Percentiles rank a stretch among this genome's conserved stretches.
Conservation (phyloP, 2,113 vertebrate species). For the Microcebus griseorufus region DNA sequence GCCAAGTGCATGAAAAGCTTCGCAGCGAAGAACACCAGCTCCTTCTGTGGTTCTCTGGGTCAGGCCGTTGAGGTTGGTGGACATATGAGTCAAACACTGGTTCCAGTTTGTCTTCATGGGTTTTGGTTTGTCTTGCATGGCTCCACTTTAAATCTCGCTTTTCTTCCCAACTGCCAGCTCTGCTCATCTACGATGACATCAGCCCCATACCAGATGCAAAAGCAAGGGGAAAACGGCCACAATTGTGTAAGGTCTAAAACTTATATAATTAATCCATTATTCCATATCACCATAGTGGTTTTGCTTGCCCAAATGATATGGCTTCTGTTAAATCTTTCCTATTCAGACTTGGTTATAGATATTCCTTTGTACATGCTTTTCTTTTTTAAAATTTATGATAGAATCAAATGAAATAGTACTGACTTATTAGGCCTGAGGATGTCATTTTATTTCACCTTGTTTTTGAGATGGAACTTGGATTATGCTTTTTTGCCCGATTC, state of each 20-base stretch:
- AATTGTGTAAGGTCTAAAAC: neutral
- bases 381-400: neutral
- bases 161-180: neutral
- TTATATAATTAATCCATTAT: neutral
- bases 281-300: neutral
- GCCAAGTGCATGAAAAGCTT: neutral
- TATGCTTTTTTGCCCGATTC: neutral
- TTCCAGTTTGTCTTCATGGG: neutral
- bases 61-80: neutral
- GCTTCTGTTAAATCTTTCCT: neutral
- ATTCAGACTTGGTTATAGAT: conserved; percentile 25
- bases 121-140: neutral
- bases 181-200: neutral
- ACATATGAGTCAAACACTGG: neutral
- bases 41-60: neutral
- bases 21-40: neutral
- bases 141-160: neutral
- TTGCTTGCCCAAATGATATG: neutral
- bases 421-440: neutral
- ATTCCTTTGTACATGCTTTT: neutral
- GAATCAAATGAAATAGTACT: neutral
- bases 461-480: conserved; percentile 11
- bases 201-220: neutral
- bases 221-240: neutral
- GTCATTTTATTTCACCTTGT: neutral